phyloP scores from a whole-genome alignment of 2,113 vertebrate species.

The Lampris incognitus region DNA sequence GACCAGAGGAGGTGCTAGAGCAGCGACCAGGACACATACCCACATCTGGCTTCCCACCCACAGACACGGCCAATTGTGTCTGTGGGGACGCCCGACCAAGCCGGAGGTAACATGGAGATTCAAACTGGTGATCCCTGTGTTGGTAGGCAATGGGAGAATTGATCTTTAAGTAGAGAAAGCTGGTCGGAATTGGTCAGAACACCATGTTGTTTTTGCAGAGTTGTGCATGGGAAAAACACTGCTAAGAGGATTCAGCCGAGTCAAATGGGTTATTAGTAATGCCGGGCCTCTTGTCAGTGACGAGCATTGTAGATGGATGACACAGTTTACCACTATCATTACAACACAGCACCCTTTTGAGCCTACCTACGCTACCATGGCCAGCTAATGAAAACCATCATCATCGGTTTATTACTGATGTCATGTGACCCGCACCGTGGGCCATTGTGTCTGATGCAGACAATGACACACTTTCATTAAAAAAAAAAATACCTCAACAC shows the following conservation, averaged over 20 bases:
- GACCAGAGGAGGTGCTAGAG: too few relatives aligned
- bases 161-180: neutral
- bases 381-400: constrained; percentile 12
- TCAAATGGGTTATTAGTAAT: neutral
- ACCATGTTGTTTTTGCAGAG: neutral
- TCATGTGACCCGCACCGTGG: constrained; percentile 1
- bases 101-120: too few relatives aligned
- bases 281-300: constrained; percentile 8
- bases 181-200: neutral
- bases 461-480: neutral
- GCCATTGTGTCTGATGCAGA: constrained; percentile 10
- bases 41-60: too few relatives aligned
- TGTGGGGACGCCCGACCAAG: too few relatives aligned
- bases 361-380: neutral
- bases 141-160: neutral
- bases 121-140: too few relatives aligned
- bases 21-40: too few relatives aligned
- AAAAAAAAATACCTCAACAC: constrained; percentile 7
- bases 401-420: constrained; percentile 31
- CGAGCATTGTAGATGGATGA: neutral
- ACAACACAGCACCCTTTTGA: constrained; percentile 16
- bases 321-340: constrained; percentile 8
- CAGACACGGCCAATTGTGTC: too few relatives aligned
- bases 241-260: neutral
- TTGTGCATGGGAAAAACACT: neutral